Base-by-base conservation (phyloP, 2,888 invertebrate genomes). In the Drosophila pseudotalamancana region DNA sequence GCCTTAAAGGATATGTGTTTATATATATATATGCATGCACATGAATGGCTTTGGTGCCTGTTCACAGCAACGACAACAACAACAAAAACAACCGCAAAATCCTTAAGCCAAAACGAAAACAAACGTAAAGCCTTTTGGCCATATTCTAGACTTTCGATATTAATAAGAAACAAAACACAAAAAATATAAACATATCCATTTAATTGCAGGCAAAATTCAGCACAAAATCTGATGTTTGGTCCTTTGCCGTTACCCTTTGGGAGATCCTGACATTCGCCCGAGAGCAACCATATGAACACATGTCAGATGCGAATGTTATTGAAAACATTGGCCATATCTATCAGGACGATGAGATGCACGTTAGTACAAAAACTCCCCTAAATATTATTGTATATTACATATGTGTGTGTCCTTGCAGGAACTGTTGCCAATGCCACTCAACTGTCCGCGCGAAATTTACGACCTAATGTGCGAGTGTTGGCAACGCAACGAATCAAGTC, bases 381-480 rank as follows among this genome's bases (percentile, higher is more conserved):
- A 11, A 14, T 34, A 25, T 21, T 1, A 8, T n/a, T 12, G 18
- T 18, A 18, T 4, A 18, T 19, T 25, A 32, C 9, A 42, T 3
- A 27, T 34, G 25, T 27, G 12, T 27, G 8, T 35, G 14, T 21
- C 37, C 21, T 53, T 51, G 74, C 87, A 93, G 93, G 90, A 92
- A 81, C 89, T 94, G 53, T 92, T 96, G 60, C 94, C 94, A 46
- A 93, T 94, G 88, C 96, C 96, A 61, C 93, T 94, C 84, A 95
- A 95, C 91, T 96, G 96, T 90, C 95, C 96, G 25, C 95, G 95
- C 87, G 96, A 97, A 91, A 95, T 97, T 85, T 96, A 95, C 91
- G 96, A 96, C 90, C 92, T 97, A 88, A 96, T 97, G 95, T 93
- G 94, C 86, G 96, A 97, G 89, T 97, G 97, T 90, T 97, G 97